A percentile compares a stretch with the other conserved stretches of the same genome.
These are phyloP conservation scores for Camptogramma bilineatum DNA, from an alignment of 2,888 invertebrate genomes.

Conservation along the genomic window DNA sequence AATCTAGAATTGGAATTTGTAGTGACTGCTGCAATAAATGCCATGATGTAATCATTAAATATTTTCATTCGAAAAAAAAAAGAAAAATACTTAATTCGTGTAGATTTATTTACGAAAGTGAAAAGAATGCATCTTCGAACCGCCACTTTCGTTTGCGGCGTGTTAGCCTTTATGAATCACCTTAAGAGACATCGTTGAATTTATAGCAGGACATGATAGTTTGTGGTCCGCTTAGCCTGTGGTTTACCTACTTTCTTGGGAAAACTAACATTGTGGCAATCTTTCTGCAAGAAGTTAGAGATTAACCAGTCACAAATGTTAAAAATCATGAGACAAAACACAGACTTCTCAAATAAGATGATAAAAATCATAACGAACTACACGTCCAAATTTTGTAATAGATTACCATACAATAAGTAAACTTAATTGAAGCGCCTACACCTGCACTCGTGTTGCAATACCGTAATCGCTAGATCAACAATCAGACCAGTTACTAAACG, in stretches of 20 bases:
- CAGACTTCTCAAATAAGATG: background rate
- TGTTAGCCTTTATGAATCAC: conserved; percentile 14
- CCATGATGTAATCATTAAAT: background rate
- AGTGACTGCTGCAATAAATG: background rate
- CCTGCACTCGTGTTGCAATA: conserved; percentile 18
- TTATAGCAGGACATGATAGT: conserved; percentile 10
- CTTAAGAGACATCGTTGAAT: conserved; percentile 12
- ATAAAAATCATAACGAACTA: background rate
- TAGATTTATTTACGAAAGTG: conserved; percentile 17
- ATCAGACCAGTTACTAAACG: conserved; percentile 19
- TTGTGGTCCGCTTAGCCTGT: conserved; percentile 6
- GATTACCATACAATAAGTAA: conserved; percentile 4
- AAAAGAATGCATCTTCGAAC: conserved; percentile 17
- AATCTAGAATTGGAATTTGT: background rate
- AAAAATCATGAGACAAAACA: background rate
- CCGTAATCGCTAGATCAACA: conserved; percentile 20
- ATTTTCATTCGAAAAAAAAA: background rate
- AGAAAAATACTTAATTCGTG: background rate
- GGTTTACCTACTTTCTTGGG: conserved; percentile 15
- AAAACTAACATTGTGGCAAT: conserved; percentile 1
- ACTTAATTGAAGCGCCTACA: conserved; percentile 17
- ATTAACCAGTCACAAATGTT: background rate
- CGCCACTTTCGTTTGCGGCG: conserved; percentile 20
- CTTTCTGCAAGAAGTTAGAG: background rate
- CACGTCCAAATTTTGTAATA: conserved; percentile 1